Conservation (phyloP, 2,113 vertebrate genomes). For the Rhabdornis inornatus region DNA sequence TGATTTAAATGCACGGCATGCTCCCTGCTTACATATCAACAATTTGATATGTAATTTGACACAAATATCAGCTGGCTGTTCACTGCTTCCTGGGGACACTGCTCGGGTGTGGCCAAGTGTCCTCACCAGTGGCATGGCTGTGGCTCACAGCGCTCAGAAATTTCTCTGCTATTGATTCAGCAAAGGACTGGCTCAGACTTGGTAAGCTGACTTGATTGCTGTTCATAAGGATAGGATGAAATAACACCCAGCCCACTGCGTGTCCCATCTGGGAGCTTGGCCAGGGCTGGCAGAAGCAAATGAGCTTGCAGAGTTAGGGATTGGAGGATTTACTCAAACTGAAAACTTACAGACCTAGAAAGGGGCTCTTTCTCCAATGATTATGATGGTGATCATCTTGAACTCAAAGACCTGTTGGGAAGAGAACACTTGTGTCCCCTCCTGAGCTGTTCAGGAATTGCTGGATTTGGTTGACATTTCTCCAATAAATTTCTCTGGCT, state of each 20-base stretch:
- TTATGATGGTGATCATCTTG: background rate
- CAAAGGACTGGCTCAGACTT: background rate
- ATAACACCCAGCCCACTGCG: rapidly evolving
- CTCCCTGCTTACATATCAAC: slow-evolving; percentile 52
- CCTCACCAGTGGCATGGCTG: rapidly evolving
- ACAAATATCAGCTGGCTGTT: background rate
- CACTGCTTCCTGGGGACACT: rapidly evolving
- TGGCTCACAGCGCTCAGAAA: background rate
- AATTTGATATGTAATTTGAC: background rate
- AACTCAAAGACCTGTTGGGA: background rate
- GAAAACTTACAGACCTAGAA: background rate
- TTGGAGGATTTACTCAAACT: background rate
- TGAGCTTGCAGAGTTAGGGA: background rate
- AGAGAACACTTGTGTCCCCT: background rate
- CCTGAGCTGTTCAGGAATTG: background rate
- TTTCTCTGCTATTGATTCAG: background rate
- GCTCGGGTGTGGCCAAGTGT: background rate
- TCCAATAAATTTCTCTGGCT: background rate
- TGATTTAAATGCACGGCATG: slow-evolving; percentile 55
- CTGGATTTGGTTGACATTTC: background rate
- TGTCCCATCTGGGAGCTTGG: background rate
- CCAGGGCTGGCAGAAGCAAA: background rate
- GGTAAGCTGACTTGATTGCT: background rate
- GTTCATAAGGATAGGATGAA: background rate
- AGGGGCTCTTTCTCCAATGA: background rate